phyloP scores from a whole-genome alignment of 2,888 invertebrate genomes.

The Diplolepis rosae region DNA sequence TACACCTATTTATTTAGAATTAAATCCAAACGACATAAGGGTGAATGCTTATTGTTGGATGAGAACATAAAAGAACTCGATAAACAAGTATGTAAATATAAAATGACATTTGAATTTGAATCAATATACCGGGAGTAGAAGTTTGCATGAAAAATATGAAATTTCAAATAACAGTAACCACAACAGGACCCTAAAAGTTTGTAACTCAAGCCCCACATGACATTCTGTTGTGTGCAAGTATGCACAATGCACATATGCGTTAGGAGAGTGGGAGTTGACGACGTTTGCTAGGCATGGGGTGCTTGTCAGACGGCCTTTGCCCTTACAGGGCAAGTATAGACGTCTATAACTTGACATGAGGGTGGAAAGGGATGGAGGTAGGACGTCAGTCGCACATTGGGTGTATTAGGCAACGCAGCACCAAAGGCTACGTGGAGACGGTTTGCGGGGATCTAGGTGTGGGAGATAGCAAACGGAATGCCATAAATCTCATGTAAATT shows the following conservation, averaged over 20 bases:
- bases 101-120: constrained; percentile 3
- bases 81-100: constrained; percentile 7
- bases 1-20: too few relatives aligned
- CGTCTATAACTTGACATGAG: constrained; percentile 5
- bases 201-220: not conserved
- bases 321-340: not conserved
- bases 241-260: not conserved
- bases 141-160: not conserved
- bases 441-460: constrained; percentile 34
- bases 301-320: constrained; percentile 10
- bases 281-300: not conserved
- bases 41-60: too few relatives aligned
- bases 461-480: constrained; percentile 63
- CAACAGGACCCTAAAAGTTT: constrained; percentile 1
- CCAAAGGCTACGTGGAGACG: constrained; percentile 34
- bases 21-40: not conserved
- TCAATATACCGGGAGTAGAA: not conserved
- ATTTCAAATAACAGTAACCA: not conserved
- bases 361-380: not conserved
- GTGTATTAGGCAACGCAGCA: constrained; percentile 44
- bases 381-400: constrained; percentile 1
- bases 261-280: not conserved
- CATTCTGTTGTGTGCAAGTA: not conserved
- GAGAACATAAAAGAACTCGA: not conserved
- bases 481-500: constrained; percentile 73